Base-by-base conservation (phyloP, 2,888 invertebrate species). In the Crocallis elinguaria region DNA sequence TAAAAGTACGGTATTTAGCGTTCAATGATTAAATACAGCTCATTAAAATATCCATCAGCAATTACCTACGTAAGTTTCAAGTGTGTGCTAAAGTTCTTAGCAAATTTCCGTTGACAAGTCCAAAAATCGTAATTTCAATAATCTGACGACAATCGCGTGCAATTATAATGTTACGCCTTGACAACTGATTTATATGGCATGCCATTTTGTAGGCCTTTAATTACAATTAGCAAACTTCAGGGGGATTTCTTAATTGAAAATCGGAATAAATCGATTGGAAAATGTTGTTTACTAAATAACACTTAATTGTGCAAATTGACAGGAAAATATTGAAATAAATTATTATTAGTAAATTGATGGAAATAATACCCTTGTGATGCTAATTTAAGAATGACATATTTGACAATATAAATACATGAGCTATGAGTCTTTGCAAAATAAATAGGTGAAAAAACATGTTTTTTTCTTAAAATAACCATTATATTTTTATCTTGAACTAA, bases 171-270 rank as follows among this genome's bases (percentile, higher is more conserved):
- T 76, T 77, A 68, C 66, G 69, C 63, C 69, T 67, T 71, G 65
- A 70, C 72, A 68, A 69, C 73, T 73, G 79, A 79, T 79, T 81
- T 79, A 80, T 78, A 73, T 66, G 64, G 67, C 68, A 64, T 53
- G 66, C 68, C 63, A 69, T 71, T 72, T 73, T 63, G 61, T 67
- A 72, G 64, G 67, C 57, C 66, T 76, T 68, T 73, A 66, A 73
- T 75, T 75, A 73, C 66, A 75, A 70, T 70, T 66, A 69, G 57
- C 52, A 27, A 27, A 17, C 16, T 25, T 35, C 8, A 25, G 52
- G 60, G 62, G 57, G 57, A 64, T 75, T 66, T 67, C 64, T 63
- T 68, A 69, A 74, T 69, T 66, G 64, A 71, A 64, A 68, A 69
- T 69, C 60, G 51, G 52, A 62, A 65, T 66, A 62, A 64, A 63